Evolutionary conservation across 1,140 invertebrate genomes (phyloP).

Genomic region (Drosophila cardini): DNA sequence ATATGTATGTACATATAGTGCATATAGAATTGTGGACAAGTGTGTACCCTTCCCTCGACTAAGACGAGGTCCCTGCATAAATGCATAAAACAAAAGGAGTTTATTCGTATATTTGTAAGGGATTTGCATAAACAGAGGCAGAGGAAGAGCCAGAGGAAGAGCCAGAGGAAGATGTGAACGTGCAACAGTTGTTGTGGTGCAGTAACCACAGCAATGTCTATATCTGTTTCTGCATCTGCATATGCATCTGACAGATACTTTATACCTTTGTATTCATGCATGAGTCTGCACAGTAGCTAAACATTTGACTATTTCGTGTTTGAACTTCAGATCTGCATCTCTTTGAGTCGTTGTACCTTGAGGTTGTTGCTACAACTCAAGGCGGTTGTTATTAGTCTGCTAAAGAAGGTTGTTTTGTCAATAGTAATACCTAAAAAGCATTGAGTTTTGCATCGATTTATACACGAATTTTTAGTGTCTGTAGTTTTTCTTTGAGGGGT

Average conservation of each 20-base stretch:
- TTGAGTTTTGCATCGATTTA: no score
- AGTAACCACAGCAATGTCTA: constrained; percentile 26
- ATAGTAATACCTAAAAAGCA: no score
- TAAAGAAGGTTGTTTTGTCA: not conserved
- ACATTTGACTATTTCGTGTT: constrained; percentile 3
- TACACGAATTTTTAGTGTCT: no score
- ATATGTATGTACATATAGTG: not conserved
- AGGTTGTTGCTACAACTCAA: constrained; percentile 28
- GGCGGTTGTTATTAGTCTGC: constrained; percentile 14
- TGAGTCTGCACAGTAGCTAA: constrained; percentile 26
- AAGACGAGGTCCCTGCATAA: constrained; percentile 49
- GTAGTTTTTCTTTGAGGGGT: no score
- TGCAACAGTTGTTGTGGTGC: constrained; percentile 19
- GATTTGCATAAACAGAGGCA: constrained; percentile 64
- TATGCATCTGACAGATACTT: constrained; percentile 29
- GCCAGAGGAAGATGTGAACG: not conserved
- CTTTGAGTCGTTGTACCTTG: constrained; percentile 24
- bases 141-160: not conserved
- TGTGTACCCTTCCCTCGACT: constrained; percentile 25
- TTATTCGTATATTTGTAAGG: constrained; percentile 56
- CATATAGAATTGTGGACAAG: not conserved
- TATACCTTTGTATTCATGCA: constrained; percentile 57
- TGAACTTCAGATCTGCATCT: constrained; percentile 1
- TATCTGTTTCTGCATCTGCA: constrained; percentile 36
- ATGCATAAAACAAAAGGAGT: constrained; percentile 62